Percentiles rank a stretch among this genome's conserved stretches.
phyloP scores from a whole-genome alignment of 2,888 invertebrate genomes.

The Drosophila affinis region DNA sequence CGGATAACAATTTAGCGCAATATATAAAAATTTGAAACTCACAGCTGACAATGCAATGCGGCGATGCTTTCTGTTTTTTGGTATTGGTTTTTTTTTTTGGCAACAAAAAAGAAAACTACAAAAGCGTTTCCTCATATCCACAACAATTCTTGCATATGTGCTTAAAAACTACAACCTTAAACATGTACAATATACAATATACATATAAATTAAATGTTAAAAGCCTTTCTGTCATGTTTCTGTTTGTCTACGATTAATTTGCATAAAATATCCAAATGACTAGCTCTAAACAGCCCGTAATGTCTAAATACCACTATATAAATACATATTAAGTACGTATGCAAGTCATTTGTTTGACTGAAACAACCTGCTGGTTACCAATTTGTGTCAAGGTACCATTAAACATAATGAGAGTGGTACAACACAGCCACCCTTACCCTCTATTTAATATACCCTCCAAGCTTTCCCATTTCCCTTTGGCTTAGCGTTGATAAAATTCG shows the following conservation, averaged over 20 bases:
- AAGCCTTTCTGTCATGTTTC: conserved; percentile 54
- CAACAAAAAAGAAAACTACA: conserved; percentile 39
- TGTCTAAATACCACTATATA: conserved; percentile 23
- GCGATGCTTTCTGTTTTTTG: conserved; percentile 12
- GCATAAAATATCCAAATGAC: conserved; percentile 60
- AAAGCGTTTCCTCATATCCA: conserved; percentile 31
- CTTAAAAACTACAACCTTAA: conserved; percentile 31
- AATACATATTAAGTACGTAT: conserved; percentile 45
- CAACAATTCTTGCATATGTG: conserved; percentile 11
- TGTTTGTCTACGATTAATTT: conserved; percentile 52
- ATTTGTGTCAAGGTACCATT: conserved; percentile 31
- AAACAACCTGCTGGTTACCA: conserved; percentile 68
- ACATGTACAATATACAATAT: conserved; percentile 33
- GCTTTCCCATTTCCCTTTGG: not conserved
- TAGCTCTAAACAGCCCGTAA: conserved; percentile 69
- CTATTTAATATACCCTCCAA: not conserved
- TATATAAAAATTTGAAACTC: conserved; percentile 56
- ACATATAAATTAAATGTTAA: conserved; percentile 37
- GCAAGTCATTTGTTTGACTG: conserved; percentile 35
- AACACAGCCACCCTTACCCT: not conserved
- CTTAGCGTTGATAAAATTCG: conserved; percentile 16
- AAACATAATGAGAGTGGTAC: not conserved
- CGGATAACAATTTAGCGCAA: conserved; percentile 71
- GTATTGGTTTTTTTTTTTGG: not conserved
- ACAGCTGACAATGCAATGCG: conserved; percentile 41